These are phyloP conservation scores for Morpho helenor DNA, from an alignment of 2,888 invertebrate genomes.

Conservation along the genomic window DNA sequence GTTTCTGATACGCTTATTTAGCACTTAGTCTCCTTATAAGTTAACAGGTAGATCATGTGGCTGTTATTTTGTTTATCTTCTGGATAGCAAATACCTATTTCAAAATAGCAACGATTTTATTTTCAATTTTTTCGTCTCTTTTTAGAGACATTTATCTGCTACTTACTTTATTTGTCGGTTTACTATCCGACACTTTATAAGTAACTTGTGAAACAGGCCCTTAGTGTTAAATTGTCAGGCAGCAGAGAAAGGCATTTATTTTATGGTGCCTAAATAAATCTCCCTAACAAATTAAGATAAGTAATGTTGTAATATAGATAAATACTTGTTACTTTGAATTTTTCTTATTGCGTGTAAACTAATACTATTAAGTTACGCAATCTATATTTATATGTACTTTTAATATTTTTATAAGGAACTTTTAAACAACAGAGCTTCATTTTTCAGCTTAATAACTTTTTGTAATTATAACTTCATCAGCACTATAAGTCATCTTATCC, in stretches of 20 bases:
- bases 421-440: constrained; percentile 15
- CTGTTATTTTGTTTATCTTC: too few species aligned
- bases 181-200: too few species aligned
- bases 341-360: constrained; percentile 13
- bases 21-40: too few species aligned
- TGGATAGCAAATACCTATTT: too few species aligned
- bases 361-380: constrained; percentile 51
- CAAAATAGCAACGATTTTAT: too few species aligned
- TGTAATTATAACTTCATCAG: constrained; percentile 1
- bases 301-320: constrained; percentile 7
- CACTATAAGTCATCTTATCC: neutral
- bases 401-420: constrained; percentile 54
- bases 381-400: constrained; percentile 58
- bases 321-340: constrained; percentile 11
- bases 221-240: constrained; percentile 2
- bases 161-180: too few species aligned
- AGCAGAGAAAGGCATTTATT: constrained; percentile 4
- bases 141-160: too few species aligned
- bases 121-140: too few species aligned
- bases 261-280: constrained; percentile 34
- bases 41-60: too few species aligned
- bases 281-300: constrained; percentile 10
- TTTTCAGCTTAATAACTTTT: constrained; percentile 8
- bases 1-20: too few species aligned
- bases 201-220: too few species aligned